Evolutionary conservation across 2,888 invertebrate species (phyloP).

Genomic region (Anticlea derivata): DNA sequence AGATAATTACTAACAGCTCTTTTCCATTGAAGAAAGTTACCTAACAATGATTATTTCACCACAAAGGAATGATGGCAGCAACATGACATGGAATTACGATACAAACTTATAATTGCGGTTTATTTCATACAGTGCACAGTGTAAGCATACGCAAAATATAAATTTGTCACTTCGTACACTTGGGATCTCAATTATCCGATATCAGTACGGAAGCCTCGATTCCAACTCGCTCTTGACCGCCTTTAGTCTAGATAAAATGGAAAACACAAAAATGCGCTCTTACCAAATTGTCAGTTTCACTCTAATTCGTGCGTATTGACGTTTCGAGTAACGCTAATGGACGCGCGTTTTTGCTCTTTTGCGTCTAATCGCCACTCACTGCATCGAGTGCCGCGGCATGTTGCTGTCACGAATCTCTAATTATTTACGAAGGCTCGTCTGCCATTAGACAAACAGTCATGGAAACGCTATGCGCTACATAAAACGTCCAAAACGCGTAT

Average conservation of each 20-base stretch:
- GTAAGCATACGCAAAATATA: too few relatives aligned
- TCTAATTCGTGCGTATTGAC: constrained; percentile 78
- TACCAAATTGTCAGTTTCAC: constrained; percentile 48
- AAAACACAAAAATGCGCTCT: not conserved
- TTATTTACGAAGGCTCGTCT: constrained; percentile 69
- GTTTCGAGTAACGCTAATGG: constrained; percentile 77
- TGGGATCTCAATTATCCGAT: too few relatives aligned
- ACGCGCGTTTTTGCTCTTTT: constrained; percentile 64
- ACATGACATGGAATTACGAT: too few relatives aligned
- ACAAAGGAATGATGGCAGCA: too few relatives aligned
- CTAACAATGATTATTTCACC: too few relatives aligned
- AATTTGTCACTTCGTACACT: too few relatives aligned
- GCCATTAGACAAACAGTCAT: constrained; percentile 1
- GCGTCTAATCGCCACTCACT: constrained; percentile 64
- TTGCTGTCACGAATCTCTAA: constrained; percentile 75
- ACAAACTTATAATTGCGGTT: too few relatives aligned
- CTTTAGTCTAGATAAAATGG: not conserved
- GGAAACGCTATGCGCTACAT: too few relatives aligned
- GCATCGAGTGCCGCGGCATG: constrained; percentile 73
- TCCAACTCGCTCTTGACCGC: too few relatives aligned
- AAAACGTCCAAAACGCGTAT: too few relatives aligned
- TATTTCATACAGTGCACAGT: too few relatives aligned
- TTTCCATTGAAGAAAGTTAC: constrained; percentile 19
- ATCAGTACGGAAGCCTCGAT: too few relatives aligned
- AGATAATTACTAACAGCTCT: constrained; percentile 13